Evolutionary conservation across 2,888 invertebrate species (phyloP), one percentile per base, ranked within the genome.

Genomic region (Chymomyza procnemis): DNA sequence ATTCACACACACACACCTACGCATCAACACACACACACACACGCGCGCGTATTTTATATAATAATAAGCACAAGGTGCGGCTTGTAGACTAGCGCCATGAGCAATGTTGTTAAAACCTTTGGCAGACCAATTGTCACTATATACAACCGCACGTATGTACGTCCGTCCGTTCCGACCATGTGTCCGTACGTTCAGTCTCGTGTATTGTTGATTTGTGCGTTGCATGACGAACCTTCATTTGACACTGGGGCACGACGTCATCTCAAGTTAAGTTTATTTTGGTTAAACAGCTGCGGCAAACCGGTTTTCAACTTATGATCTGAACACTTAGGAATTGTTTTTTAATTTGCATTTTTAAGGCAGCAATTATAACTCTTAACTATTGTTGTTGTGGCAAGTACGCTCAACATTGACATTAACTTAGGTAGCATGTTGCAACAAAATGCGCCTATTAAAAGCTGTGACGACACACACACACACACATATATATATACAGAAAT

Each of bases 1-100:
- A 50, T 41, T 18, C 48, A 64, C 12, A 57, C 64, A 58, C 47
- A 50, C 67, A 73, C 67, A 67, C 66, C 61, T 61, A 66, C 54
- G 21, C 16, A n/a, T n/a, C n/a, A n/a, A 64, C 12, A 57, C 64
- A 58, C 47, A 50, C 67, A 73, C 67, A 67, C 66, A 62, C 63
- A 66, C 54, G 21, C 16, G 47, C 14, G 47, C 14, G 4, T 16
- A 34, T 4, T 26, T 30, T 50, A 52, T 55, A 14, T 55, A 60
- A 46, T 59, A 70, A 72, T 70, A 67, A 71, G 65, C 65, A 66
- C 66, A 72, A 72, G 68, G 71, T 71, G 67, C 55, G 68, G 34
- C 54, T 14, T 30, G 4, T 12, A 12, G 9, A 58, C 19, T 16
- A 56, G 56, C 56, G 56, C 26, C 56, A 22, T 26, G 16, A 56